Base-by-base conservation (phyloP, 2,113 vertebrate genomes). In the Hippopotamus amphibius region DNA sequence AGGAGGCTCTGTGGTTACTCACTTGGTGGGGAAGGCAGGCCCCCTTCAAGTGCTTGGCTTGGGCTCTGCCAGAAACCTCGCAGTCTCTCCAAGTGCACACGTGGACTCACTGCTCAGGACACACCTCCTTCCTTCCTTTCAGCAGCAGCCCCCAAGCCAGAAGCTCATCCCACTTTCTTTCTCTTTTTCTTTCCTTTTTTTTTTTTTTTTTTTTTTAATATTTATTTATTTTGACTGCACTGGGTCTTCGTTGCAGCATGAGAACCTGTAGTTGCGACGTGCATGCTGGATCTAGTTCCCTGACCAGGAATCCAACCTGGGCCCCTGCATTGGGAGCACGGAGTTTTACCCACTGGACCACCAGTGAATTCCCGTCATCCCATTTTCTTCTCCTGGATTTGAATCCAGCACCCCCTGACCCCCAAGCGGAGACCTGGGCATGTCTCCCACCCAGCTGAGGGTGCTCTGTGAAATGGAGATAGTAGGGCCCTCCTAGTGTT, bases 401-500 rank as follows among this genome's bases (percentile, higher is more conserved):
- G 37, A 63, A 37, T 53, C 69, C 17, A 84, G 61, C 2, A 10
- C 28, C 7, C 33, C 41, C 33, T 37, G 19, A 37, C 33, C 19
- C 8, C 37, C 3, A 21, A 1, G 0, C 3, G 65, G 61, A 91
- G 24, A 37, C 43, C 11, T 46, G 15, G 37, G 30, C 1, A 6
- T 9, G n/a, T 37, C 12, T 48, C 13, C 28, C 28, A 5, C 11
- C 21, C 48, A 50, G 6, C 21, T 0, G 26, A 33, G 76, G 30
- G 76, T 90, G 46, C 8, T 33, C 85, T 24, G 8, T 17, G 17
- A 50, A 59, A 28, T 2, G 15, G 43, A 61, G 30, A 3, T n/a
- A 33, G 16, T 16, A 11, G 63, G 55, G 33, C 65, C 16, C 8
- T 1, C 17, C 6, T 24, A 19, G 74, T 37, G 11, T 3, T 3